Percentiles rank a stretch among this genome's conserved stretches.
Conservation (phyloP, 2,888 invertebrate species). For the Escarpia spicata region DNA sequence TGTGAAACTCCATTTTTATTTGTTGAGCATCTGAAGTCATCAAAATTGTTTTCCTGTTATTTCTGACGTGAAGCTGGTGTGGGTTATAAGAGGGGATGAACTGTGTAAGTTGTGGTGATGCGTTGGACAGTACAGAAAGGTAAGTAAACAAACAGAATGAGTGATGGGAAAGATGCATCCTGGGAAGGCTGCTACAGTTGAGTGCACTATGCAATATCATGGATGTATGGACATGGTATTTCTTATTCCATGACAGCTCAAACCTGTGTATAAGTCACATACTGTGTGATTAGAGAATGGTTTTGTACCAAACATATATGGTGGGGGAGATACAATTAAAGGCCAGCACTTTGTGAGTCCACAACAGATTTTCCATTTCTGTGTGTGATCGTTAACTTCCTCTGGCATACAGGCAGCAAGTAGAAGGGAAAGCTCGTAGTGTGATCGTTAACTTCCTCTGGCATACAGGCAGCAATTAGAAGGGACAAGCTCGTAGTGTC, state of each 20-base stretch:
- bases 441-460: not conserved
- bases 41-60: not conserved
- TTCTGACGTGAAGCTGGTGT: not conserved
- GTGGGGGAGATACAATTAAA: not conserved
- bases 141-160: constrained; percentile 18
- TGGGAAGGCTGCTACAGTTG: not conserved
- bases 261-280: not conserved
- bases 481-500: not conserved
- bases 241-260: not conserved
- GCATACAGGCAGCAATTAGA: not conserved
- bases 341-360: not conserved
- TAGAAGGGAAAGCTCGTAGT: not conserved
- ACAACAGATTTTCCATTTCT: constrained; percentile 1
- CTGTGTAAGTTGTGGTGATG: not conserved
- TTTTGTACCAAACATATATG: not conserved
- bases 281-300: not conserved
- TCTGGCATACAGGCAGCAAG: not conserved
- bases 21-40: not conserved
- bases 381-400: not conserved
- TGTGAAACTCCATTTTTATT: not conserved
- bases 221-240: not conserved
- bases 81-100: not conserved
- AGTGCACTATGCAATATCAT: not conserved
- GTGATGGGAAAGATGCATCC: not conserved
- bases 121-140: not conserved